Conservation (phyloP, 2,797 vertebrate genomes). For the Trichosurus vulpecula region DNA sequence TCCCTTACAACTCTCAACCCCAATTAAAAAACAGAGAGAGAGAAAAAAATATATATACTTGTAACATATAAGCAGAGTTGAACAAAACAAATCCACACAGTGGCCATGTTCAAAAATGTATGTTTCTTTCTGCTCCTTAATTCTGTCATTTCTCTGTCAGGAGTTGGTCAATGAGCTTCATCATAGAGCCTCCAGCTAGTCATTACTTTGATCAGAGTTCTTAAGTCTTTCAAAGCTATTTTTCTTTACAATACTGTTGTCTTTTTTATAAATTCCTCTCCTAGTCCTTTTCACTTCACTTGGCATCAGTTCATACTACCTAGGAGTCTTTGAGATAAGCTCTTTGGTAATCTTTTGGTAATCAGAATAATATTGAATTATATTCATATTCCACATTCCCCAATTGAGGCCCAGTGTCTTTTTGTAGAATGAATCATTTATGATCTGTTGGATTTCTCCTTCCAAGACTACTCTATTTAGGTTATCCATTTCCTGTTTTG, state of each 20-base stretch:
- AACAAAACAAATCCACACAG: neutral
- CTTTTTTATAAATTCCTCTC: neutral
- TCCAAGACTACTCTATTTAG: neutral
- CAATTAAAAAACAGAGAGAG: neutral
- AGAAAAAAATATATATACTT: rapidly evolving
- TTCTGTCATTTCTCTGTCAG: neutral
- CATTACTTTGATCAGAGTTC: neutral
- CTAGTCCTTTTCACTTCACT: neutral
- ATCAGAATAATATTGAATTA: neutral
- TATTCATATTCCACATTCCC: neutral
- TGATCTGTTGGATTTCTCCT: neutral
- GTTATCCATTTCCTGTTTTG: neutral
- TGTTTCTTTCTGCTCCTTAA: neutral
- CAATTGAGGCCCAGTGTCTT: neutral
- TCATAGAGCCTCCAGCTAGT: neutral
- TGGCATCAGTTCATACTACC: neutral
- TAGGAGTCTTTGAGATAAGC: neutral
- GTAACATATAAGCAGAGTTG: neutral
- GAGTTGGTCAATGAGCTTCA: neutral
- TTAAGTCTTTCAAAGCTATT: neutral
- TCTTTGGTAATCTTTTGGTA: neutral
- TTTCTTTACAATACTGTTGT: neutral
- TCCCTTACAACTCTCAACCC: neutral
- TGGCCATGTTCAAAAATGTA: neutral
- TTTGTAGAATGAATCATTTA: neutral